These are phyloP conservation scores for Toxotes lorentzi DNA, from an alignment of 2,797 vertebrate genomes.

Conservation along the genomic window DNA sequence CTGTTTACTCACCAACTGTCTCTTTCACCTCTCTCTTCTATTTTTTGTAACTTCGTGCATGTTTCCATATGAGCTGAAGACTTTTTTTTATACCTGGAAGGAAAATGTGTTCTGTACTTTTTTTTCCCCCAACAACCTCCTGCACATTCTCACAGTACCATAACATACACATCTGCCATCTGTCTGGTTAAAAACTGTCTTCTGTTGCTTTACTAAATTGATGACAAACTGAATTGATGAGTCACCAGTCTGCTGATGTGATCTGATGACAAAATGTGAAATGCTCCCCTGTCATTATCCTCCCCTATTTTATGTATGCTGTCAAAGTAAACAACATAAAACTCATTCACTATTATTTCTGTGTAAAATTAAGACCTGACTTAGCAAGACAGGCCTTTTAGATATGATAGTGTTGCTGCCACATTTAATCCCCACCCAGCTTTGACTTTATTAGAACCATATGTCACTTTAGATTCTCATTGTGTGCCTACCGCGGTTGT, in stretches of 20 bases:
- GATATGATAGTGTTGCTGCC: not conserved
- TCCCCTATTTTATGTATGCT: not conserved
- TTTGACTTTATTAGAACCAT: slow-evolving; percentile 17
- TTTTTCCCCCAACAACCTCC: not conserved
- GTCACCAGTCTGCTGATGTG: slow-evolving; percentile 19
- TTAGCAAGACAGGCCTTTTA: slow-evolving; percentile 3
- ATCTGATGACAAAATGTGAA: slow-evolving; percentile 24
- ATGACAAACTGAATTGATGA: slow-evolving; percentile 21
- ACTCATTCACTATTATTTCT: slow-evolving; percentile 5
- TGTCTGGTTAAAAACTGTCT: slow-evolving; percentile 3
- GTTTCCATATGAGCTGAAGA: not conserved
- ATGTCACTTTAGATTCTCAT: slow-evolving; percentile 7
- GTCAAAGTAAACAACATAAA: slow-evolving; percentile 7
- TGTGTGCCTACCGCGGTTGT: not conserved
- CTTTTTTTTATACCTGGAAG: not conserved
- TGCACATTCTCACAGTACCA: not conserved
- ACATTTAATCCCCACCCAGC: not conserved
- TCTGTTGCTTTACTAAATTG: not conserved
- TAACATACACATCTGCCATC: slow-evolving; percentile 1
- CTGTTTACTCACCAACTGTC: slow-evolving; percentile 14
- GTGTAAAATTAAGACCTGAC: not conserved
- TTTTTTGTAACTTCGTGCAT: not conserved
- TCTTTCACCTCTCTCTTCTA: slow-evolving; percentile 1
- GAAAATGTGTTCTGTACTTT: not conserved
- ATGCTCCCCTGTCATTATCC: slow-evolving; percentile 4